These are phyloP conservation scores for Aphaenogaster rudis DNA, from an alignment of 1,140 invertebrate genomes.

Conservation along the genomic window DNA sequence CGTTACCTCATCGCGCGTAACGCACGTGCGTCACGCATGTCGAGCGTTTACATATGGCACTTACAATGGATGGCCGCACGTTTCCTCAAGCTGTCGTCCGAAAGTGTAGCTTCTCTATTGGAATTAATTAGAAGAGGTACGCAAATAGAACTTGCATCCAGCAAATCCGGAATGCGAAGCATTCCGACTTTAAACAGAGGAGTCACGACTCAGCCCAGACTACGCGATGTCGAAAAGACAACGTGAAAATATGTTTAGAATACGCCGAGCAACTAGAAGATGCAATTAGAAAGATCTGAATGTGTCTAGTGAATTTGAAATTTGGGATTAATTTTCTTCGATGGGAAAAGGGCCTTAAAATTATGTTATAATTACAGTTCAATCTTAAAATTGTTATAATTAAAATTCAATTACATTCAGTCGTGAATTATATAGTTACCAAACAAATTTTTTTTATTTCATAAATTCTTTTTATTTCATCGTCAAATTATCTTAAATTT, in stretches of 20 bases:
- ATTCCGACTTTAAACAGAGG: neutral
- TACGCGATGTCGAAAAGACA: neutral
- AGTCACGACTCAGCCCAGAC: neutral
- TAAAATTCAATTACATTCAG: neutral
- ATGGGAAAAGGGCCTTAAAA: neutral
- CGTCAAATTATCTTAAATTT: neutral
- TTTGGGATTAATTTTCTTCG: neutral
- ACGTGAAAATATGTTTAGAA: neutral
- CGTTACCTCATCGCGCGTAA: neutral
- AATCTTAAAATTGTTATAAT: neutral
- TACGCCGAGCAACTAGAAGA: neutral
- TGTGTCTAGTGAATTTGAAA: neutral
- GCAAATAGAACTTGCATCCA: neutral
- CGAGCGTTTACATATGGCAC: neutral
- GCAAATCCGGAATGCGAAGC: neutral
- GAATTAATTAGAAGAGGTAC: neutral
- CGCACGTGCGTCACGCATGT: constrained; percentile 5
- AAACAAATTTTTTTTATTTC: constrained; percentile 10
- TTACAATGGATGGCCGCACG: neutral
- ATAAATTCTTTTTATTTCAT: neutral
- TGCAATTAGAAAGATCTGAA: neutral
- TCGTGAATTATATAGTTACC: neutral
- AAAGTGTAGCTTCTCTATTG: neutral
- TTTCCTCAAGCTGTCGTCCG: neutral
- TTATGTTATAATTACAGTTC: neutral